These are phyloP conservation scores for Xenopus laevis DNA, from an alignment of 2,113 vertebrate genomes.

Conservation along the genomic window DNA sequence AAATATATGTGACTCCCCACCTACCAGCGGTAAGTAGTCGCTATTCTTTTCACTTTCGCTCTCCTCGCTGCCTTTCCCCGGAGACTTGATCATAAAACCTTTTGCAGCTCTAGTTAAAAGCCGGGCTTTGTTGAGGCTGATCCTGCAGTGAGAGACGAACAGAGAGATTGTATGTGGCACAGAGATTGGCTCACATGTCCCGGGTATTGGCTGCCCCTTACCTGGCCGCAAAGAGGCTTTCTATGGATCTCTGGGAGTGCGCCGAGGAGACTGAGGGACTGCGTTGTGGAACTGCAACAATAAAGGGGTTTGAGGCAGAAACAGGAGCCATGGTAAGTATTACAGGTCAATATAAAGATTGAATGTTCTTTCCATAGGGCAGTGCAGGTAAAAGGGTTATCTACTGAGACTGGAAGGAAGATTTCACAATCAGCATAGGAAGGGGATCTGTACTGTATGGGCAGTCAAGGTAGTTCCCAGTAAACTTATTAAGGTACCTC, in stretches of 20 bases:
- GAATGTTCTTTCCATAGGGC: no score
- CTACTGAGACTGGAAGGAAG: no score
- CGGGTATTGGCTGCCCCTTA: conserved; percentile 46
- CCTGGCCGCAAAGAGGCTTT: conserved; percentile 84
- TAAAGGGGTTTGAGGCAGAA: background rate
- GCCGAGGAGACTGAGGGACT: conserved; percentile 72
- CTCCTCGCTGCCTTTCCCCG: conserved; percentile 62
- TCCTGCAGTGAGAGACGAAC: conserved; percentile 55
- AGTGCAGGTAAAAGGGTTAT: no score
- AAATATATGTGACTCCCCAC: conserved; percentile 29
- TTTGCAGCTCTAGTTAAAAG: conserved; percentile 80
- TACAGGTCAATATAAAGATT: no score
- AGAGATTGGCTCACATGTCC: no score
- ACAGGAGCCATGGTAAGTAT: no score
- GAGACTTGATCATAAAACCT: conserved; percentile 82
- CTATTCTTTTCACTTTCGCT: conserved; percentile 69
- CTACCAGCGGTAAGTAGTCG: conserved; percentile 88
- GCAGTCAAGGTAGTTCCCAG: no score
- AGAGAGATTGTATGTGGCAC: background rate
- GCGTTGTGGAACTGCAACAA: conserved; percentile 67
- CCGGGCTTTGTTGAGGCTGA: conserved; percentile 79
- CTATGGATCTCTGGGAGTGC: conserved; percentile 74
- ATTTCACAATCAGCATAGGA: no score
- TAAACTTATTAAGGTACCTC: no score
- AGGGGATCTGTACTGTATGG: no score